These are phyloP conservation scores for Hydractinia echinata DNA, from an alignment of 30 jellyfish, hydroid and myxozoan species.

Conservation along the genomic window DNA sequence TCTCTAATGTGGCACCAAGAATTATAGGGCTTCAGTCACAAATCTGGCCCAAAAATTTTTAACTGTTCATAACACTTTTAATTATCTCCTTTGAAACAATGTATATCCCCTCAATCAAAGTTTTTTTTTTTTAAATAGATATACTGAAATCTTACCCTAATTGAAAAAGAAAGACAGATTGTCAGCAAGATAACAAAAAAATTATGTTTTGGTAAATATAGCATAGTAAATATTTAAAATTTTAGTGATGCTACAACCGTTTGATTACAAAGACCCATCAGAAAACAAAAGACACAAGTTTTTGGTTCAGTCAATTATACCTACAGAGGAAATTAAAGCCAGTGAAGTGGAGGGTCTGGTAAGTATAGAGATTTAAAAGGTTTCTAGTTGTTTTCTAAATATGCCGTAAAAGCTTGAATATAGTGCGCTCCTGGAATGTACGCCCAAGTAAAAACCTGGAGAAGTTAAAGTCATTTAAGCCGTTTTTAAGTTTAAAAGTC, in stretches of 20 bases:
- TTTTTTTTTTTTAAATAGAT: background rate
- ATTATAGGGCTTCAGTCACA: too few species aligned
- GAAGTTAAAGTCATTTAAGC: background rate
- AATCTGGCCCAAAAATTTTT: too few species aligned
- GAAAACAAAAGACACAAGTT: conserved; percentile 82
- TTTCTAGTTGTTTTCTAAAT: background rate
- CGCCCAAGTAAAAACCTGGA: background rate
- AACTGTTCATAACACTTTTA: too few species aligned
- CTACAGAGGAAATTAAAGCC: conserved; percentile 49
- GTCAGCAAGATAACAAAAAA: too few species aligned
- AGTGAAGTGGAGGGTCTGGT: conserved; percentile 74
- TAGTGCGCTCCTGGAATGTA: background rate
- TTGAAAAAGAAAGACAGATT: background rate
- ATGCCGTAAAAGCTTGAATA: too few species aligned
- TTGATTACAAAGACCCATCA: conserved; percentile 67
- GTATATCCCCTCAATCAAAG: background rate
- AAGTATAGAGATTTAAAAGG: background rate
- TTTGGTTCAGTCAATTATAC: conserved; percentile 64
- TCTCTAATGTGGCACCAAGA: background rate
- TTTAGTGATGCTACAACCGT: conserved; percentile 92
- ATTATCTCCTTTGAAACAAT: background rate
- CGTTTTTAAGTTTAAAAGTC: background rate
- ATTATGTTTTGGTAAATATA: too few species aligned
- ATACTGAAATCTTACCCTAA: background rate
- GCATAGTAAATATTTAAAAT: background rate